These are phyloP conservation scores for Molanna angustata DNA, from an alignment of 2,888 invertebrate genomes.

Conservation along the genomic window DNA sequence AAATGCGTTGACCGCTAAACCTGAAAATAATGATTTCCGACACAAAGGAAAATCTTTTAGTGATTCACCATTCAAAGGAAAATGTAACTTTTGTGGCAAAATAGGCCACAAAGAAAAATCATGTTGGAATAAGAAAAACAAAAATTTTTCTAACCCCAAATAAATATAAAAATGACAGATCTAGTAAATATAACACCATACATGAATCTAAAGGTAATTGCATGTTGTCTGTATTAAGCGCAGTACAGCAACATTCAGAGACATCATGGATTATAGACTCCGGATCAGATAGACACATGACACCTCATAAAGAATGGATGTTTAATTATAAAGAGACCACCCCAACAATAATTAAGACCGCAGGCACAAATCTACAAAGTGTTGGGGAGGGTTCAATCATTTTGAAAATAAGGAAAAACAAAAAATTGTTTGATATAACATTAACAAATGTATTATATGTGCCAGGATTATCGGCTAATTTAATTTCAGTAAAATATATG, in stretches of 20 bases:
- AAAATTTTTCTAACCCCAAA: neutral
- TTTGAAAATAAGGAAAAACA: neutral
- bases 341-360: neutral
- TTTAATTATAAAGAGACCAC: neutral
- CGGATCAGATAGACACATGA: conserved; percentile 2
- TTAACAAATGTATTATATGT: neutral
- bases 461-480: conserved; percentile 3
- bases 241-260: neutral
- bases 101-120: conserved; percentile 1
- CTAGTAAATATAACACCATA: neutral
- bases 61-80: neutral
- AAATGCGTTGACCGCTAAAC: neutral
- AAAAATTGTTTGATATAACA: neutral
- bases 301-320: neutral
- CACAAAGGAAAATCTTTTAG: neutral
- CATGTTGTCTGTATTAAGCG: neutral
- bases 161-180: neutral
- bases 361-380: conserved; percentile 1
- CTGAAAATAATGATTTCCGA: neutral
- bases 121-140: neutral
- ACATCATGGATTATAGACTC: conserved; percentile 1
- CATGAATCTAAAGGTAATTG: neutral
- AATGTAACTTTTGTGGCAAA: neutral
- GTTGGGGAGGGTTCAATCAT: neutral
- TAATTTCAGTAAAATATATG: neutral